Evolutionary conservation across 2,888 invertebrate genomes (phyloP), one percentile per base, ranked within the genome.

Genomic region (Leptinotarsa haldemani): DNA sequence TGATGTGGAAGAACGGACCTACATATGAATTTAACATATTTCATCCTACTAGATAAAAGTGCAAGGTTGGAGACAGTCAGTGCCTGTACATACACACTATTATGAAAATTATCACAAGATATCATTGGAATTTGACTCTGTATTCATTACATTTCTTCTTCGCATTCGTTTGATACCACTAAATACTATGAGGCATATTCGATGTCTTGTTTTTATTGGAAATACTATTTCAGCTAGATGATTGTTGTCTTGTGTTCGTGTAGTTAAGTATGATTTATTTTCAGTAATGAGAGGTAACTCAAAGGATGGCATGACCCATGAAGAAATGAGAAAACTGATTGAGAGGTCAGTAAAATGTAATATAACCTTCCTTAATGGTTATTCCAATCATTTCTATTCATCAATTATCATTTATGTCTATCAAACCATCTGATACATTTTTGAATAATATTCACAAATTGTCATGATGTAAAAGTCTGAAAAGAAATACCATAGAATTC

Each of bases 301-400:
- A 91, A 95, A 95, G 95, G 95, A 96, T 93, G 94, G 94, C 91
- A 93, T 95, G 93, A 93, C 95, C 90, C 95, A 94, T 90, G 97
- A 96, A 92, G 96, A 96, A 93, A 96, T 96, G 95, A 94, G 97
- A 91, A 96, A 96, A 93, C 94, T 96, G 91, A 95, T 97, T 91
- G 97, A 97, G 93, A 96, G 96, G 96, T 96, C 93, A 95, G 93
- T 94, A 89, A 82, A 70, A 74, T 69, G 65, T 9, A 9, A 65
- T 25, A 52, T 66, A 63, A 58, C 48, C 71, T 63, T 56, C 30
- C 25, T 16, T 30, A 65, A 58, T 50, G 48, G 56, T 20, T n/a
- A 64, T 74, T 40, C 18, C 22, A 30, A 67, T 40, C 40, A 53
- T 53, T 53, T 53, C 20, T 66, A 12, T n/a, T 30, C 20, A 18